phyloP scores from a whole-genome alignment of 2,888 invertebrate genomes.

The Dryococelus australis region DNA sequence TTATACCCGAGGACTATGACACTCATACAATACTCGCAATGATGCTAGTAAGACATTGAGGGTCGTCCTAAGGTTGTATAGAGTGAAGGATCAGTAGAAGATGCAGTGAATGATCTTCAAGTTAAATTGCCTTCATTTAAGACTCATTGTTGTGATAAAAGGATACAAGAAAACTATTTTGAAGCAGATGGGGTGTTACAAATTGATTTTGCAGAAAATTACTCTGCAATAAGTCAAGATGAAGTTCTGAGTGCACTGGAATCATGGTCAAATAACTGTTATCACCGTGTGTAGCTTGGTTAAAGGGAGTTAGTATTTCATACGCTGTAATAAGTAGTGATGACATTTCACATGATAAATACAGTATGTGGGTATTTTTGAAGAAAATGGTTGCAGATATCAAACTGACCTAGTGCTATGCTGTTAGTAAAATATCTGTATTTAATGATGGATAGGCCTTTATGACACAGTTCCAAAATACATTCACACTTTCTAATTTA shows the following conservation, averaged over 20 bases:
- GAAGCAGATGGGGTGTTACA: neutral
- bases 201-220: neutral
- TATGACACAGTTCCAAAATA: neutral
- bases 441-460: neutral
- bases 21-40: neutral
- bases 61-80: neutral
- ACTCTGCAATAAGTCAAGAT: conserved; percentile 6
- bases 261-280: conserved; percentile 29
- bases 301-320: neutral
- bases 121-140: neutral
- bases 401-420: neutral
- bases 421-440: neutral
- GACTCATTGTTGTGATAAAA: neutral
- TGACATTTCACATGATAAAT: conserved; percentile 33
- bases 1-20: neutral
- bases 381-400: conserved; percentile 13
- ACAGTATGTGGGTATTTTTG: conserved; percentile 32
- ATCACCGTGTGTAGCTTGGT: conserved; percentile 34
- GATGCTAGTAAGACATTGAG: neutral
- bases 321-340: conserved; percentile 26
- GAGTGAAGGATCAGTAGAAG: neutral
- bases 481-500: conserved; percentile 18
- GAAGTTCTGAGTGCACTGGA: conserved; percentile 30
- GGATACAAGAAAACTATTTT: neutral
- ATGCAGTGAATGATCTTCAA: neutral